Conservation (phyloP, 2,888 invertebrate species). For the Camponotus fellah region DNA sequence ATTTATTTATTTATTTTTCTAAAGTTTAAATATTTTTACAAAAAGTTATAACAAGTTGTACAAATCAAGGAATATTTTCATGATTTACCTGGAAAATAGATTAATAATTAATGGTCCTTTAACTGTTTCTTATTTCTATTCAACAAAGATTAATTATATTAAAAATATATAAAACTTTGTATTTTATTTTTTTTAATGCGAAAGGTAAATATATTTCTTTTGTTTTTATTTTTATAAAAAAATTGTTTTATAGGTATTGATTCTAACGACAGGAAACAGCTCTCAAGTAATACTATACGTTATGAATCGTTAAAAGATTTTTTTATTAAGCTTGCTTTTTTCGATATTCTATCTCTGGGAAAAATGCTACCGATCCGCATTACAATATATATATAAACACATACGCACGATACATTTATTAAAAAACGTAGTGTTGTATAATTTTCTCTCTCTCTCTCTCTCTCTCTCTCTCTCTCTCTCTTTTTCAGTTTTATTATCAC, state of each 20-base stretch:
- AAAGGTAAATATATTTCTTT: not conserved
- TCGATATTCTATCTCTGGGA: not conserved
- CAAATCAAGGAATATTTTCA: not conserved
- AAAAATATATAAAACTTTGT: not conserved
- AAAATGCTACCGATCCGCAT: not conserved
- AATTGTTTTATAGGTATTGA: not conserved
- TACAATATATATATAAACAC: not conserved
- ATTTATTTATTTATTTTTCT: not conserved
- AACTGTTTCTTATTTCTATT: not conserved
- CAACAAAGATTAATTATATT: not conserved
- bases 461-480: not conserved
- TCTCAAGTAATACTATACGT: not conserved
- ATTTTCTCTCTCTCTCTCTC: not conserved
- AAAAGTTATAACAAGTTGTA: not conserved
- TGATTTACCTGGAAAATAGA: not conserved
- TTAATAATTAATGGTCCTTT: not conserved
- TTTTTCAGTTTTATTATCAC: constrained; percentile 9
- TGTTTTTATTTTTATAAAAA: not conserved
- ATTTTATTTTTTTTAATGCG: not conserved
- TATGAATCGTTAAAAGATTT: not conserved
- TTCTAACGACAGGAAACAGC: not conserved
- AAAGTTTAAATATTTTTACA: not conserved
- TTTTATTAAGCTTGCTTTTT: not conserved
- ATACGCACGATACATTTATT: not conserved
- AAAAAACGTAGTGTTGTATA: not conserved